phyloP scores from a whole-genome alignment of 2,113 vertebrate genomes.

The Python bivittatus region DNA sequence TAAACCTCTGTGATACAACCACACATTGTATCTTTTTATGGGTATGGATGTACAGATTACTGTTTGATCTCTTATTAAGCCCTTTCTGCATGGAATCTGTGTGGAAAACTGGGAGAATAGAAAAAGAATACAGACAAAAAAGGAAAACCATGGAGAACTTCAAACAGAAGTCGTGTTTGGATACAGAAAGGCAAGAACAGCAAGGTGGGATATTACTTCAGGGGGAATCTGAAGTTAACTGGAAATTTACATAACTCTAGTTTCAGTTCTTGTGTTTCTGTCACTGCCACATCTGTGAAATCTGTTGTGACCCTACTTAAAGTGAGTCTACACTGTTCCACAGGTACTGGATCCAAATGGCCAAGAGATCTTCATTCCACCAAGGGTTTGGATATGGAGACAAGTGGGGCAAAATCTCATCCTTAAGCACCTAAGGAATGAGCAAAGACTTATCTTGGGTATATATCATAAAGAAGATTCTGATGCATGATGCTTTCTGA shows the following conservation, averaged over 20 bases:
- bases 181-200: not conserved
- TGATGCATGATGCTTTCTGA: not conserved
- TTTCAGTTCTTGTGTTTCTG: not conserved
- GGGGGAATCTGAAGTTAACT: not conserved
- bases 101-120: not conserved
- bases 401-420: not conserved
- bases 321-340: not conserved
- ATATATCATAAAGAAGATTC: not conserved
- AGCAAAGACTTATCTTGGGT: not conserved
- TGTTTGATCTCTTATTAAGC: not conserved
- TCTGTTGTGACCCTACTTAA: not conserved
- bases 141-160: not conserved
- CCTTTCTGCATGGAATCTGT: not conserved
- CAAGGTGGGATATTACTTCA: not conserved
- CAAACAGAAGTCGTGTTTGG: not conserved
- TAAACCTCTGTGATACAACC: too few relatives aligned
- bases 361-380: not conserved
- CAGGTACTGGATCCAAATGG: not conserved
- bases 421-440: not conserved
- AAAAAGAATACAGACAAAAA: not conserved
- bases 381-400: not conserved
- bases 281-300: not conserved
- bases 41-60: not conserved
- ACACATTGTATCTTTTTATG: too few relatives aligned
- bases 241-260: not conserved